Evolutionary conservation across 1,140 invertebrate genomes (phyloP), one percentile per base, ranked within the genome.

Genomic region (Teleopsis dalmanni): DNA sequence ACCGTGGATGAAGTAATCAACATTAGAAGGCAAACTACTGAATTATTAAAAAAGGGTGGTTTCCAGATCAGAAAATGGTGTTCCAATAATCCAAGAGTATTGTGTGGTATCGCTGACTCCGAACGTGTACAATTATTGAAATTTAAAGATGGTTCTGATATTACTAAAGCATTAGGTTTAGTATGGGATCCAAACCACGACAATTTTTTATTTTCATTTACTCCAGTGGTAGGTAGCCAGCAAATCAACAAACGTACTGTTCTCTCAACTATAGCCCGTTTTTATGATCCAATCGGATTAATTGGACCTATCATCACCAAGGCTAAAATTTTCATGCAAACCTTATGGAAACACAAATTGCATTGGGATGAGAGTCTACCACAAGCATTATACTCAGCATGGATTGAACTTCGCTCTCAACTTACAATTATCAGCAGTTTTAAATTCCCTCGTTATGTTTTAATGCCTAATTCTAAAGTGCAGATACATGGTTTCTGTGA

Each of bases 31-130:
- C 48, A 58, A 21, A 26, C 59, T 9, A 44, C 43, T 1, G 10
- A 44, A 18, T n/a, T 66, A 9, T 34, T 73, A 6, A 14, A 33
- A 25, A 36, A 27, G n/a, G 69, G 58, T 23, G 63, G 65, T 33
- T 68, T 75, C 37, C 8, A 56, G 48, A 60, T 18, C 54, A 50
- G 64, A 37, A 73, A 74, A 60, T 74, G 70, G 68, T 51, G 48
- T 4, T 60, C 60, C 0, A 73, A 70, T 50, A 34, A 66, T 25
- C 65, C 11, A 4, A 7, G 35, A 3, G 14, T 48, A 6, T 25
- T 53, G 10, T 22, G 31, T 16, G 45, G 14, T 11, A 16, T 19
- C 18, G 0, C 35, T 21, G 6, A 18, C 10, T 31, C 35, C 10
- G 37, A 46, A 7, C 31, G 36, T 11, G 44, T 34, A 25, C 21